Base-by-base conservation (phyloP, 2,113 vertebrate genomes). In the Bos indicus region DNA sequence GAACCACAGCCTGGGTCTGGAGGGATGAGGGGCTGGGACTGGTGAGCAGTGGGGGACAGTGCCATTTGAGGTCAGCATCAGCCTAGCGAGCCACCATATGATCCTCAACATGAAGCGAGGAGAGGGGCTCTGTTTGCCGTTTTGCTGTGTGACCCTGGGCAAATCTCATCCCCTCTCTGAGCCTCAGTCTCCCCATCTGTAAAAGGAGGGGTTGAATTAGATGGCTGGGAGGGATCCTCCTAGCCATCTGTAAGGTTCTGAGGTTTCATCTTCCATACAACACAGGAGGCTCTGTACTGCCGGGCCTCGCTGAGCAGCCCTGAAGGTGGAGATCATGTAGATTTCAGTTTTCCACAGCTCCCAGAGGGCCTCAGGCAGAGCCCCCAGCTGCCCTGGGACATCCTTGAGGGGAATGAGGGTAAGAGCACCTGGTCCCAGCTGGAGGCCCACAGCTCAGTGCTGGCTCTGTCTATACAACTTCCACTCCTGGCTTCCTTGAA, bases 71-170 rank as follows among this genome's bases (percentile, higher is more conserved):
- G 62, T 43, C 92, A 52, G 51, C 28, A 1, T 17, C 26, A 26
- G 84, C 54, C 80, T 56, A 30, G 60, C 0, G 62, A 36, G 11
- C 2, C 12, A 59, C 23, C n/a, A 6, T 28, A 12, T 0, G 0
- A 23, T 19, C 82, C 48, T 54, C 91, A 15, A 25, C 62, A 2
- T 8, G 30, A 48, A 43, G 54, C 2, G 11, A 33, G 81, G 71
- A 43, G 16, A 62, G 48, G 82, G 80, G 59, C 19, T 1, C 0
- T 14, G 46, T 26, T 4, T 54, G 28, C 40, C 33, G 0, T 11
- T 78, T 84, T 36, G 36, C 90, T 64, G 36, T 60, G 91, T 51
- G 56, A 36, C 62, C 19, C 81, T 21, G 33, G 4, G 19, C n/a
- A 21, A 30, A 51, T 60, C 36, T 56, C 81, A 21, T 11, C 6